Evolutionary conservation across 2,113 vertebrate species (phyloP), one percentile per base, ranked within the genome.

Genomic region (Holacanthus passer): DNA sequence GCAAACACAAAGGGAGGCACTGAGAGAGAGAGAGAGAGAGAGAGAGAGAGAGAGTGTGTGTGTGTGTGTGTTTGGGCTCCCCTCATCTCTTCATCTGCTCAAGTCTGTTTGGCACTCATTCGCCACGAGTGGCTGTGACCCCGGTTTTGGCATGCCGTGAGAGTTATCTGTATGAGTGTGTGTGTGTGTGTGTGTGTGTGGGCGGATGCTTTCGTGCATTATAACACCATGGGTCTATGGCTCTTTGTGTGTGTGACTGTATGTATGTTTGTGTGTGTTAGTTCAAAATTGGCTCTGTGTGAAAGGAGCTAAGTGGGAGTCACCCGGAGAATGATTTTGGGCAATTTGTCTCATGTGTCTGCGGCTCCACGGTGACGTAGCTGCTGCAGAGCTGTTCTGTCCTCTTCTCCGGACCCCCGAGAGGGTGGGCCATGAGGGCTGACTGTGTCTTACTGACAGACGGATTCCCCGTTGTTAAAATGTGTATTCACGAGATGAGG

Each of bases 101-200:
- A 41, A 84, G 73, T 88, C 83, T 89, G 80, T 84, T 91, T 91
- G 89, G 88, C 86, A 86, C 73, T 89, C 84, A 64, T 75, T 88
- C 35, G 24, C 79, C 84, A 83, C 31, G 79, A 87, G 84, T 88
- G 84, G 87, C 84, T 87, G 77, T 91, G 88, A 92, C 88, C 89
- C 77, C 73, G 68, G 88, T 77, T 78, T 83, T 88, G 89, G 88
- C 88, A 88, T 89, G 83, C 66, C 3, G 47, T 31, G 59, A 78
- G 84, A 81, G 75, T 75, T 78, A 82, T 74, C 79, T 71, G 77
- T n/a, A 87, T 73, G 80, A 75, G 59, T 67, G 62, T 73, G 71
- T 81, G 72, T 79, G 79, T 63, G 59, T 41, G 52, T 43, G 59
- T 68, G 62, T 73, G 67, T 81, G 73, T 79, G 77, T 47, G 71